Base-by-base conservation (phyloP, 2,797 vertebrate genomes). In the Fistularia tabacaria region DNA sequence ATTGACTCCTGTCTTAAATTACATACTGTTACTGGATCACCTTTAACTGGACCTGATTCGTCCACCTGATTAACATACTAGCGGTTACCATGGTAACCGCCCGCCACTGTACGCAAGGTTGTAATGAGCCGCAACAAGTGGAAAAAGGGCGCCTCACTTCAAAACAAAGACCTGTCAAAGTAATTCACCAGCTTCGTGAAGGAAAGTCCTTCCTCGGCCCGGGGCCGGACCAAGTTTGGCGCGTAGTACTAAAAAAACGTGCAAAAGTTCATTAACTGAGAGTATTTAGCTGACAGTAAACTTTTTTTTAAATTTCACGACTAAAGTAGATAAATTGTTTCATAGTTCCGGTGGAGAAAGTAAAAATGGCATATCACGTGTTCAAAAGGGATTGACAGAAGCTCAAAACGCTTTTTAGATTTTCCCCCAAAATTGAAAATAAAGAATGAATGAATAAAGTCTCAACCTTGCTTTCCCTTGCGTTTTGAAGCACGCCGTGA, bases 121-220 rank as follows among this genome's bases (percentile, higher is more conserved):
- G 25, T 79, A 80, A 83, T 74, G 76, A 82, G 64, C 14, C 54
- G 71, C 83, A 82, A 86, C 86, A 88, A 84, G 84, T 86, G 76
- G 14, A 47, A 58, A 73, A 74, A 64, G 49, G 67, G 79, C 74
- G 79, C 64, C 61, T 69, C 66, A 66, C 64, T 81, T 85, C 72
- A 81, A 85, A 87, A 85, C 72, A 82, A 79, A 51, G 51, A 66
- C 47, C 76, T 78, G 81, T 85, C 87, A 88, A 71, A 66, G 11
- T 73, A 38, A 55, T 55, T 48, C 44, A 9, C 51, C 11, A 48
- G 8, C 1, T 25, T 25, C 25, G 25, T 25, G 25, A 25, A 2
- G 25, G 25, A 25, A 25, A 25, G 25, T n/a, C n/a, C n/a, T n/a
- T n/a, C n/a, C n/a, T n/a, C n/a, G n/a, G n/a, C n/a, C n/a, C n/a